Percentiles rank a stretch among this genome's conserved stretches.
These are phyloP conservation scores for Sebastes fasciatus DNA, from an alignment of 2,113 vertebrate species.

Conservation along the genomic window DNA sequence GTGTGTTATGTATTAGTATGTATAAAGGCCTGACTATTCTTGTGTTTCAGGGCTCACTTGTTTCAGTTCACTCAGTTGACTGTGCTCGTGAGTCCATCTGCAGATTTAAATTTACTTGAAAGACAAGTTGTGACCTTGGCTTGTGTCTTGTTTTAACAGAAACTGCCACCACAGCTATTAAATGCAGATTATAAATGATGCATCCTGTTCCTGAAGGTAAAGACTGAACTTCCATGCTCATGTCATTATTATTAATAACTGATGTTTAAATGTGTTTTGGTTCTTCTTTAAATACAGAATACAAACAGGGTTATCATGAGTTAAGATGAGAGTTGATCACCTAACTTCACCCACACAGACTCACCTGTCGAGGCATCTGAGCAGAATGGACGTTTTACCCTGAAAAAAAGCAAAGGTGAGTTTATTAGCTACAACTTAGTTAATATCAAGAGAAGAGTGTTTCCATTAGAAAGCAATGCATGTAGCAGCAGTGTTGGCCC, in stretches of 20 bases:
- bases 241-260: background rate
- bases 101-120: too few relatives aligned
- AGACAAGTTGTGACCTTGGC: too few relatives aligned
- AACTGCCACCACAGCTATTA: background rate
- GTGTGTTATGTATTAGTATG: too few relatives aligned
- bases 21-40: too few relatives aligned
- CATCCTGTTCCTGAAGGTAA: background rate
- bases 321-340: conserved; percentile 67
- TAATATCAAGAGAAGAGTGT: background rate
- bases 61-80: too few relatives aligned
- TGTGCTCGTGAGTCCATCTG: too few relatives aligned
- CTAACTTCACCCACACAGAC: conserved; percentile 70
- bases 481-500: accelerated
- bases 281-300: background rate
- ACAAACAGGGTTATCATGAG: background rate
- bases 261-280: background rate
- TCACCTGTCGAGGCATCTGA: conserved; percentile 94
- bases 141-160: too few relatives aligned
- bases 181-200: background rate
- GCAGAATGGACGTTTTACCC: conserved; percentile 95
- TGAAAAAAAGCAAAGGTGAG: conserved; percentile 25
- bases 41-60: too few relatives aligned
- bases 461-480: background rate
- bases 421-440: background rate
- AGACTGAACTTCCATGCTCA: background rate